Percentiles rank a stretch among this genome's conserved stretches.
Conservation (phyloP, 2,888 invertebrate species). For the Melinaea marsaeus region DNA sequence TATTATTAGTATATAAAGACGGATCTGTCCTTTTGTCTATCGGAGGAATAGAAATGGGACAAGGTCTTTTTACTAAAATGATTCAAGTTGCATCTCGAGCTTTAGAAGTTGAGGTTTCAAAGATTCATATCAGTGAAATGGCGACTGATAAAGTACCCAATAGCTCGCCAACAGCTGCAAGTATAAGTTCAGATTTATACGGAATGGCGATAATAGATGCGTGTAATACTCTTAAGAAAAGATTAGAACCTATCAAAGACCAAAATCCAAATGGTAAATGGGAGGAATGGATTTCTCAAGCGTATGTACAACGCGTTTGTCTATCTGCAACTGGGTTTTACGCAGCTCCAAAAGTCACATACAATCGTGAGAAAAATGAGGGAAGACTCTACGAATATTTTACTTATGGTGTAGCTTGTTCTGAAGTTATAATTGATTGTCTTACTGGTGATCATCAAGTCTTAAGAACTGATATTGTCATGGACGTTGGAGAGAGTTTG, state of each 20-base stretch:
- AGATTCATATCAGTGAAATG: conserved; percentile 85
- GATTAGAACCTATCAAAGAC: conserved; percentile 82
- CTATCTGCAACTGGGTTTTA: conserved; percentile 87
- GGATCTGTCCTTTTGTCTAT: conserved; percentile 88
- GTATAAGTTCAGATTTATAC: conserved; percentile 87
- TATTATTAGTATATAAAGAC: conserved; percentile 86
- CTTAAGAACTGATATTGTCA: conserved; percentile 89
- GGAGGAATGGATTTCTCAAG: conserved; percentile 86
- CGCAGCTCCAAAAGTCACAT: conserved; percentile 81
- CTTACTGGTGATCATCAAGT: conserved; percentile 92
- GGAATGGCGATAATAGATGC: conserved; percentile 89
- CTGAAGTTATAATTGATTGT: conserved; percentile 92
- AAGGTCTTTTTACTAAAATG: conserved; percentile 94
- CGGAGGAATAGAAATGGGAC: conserved; percentile 94
- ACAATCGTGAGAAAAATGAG: conserved; percentile 78
- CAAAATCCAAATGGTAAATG: conserved; percentile 84
- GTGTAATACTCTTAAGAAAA: conserved; percentile 80
- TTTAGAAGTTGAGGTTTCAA: conserved; percentile 78
- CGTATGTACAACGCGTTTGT: conserved; percentile 83
- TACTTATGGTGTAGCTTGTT: conserved; percentile 87
- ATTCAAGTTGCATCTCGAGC: conserved; percentile 86
- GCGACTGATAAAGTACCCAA: conserved; percentile 90
- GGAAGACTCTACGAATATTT: conserved; percentile 87
- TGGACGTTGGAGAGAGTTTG: conserved; percentile 92
- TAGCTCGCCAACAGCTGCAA: conserved; percentile 87